Evolutionary conservation across 2,113 vertebrate genomes (phyloP), one percentile per base, ranked within the genome.

Genomic region (Triplophysa rosa): DNA sequence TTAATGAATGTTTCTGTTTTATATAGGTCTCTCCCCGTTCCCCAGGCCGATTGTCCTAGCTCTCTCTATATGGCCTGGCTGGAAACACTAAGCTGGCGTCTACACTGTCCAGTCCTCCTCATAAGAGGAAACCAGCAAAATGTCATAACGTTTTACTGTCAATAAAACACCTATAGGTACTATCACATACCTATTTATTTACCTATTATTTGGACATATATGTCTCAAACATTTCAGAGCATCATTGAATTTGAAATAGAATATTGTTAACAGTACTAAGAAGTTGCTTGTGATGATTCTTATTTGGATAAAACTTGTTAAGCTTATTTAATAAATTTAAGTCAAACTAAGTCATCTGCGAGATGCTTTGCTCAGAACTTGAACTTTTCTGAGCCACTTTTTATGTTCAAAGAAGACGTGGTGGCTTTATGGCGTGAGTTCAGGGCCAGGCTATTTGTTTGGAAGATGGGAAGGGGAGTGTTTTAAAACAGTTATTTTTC

Each of bases 121-220:
- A 93, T 92, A 63, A 82, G 87, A 78, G 90, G 93, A 49, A 93
- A 93, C 85, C 94, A 94, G 83, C 87, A 94, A 75, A 91, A 92
- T 7, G 87, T 89, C 0, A 86, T 92, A 62, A 93, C 88, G 1
- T 85, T 92, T 82, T 92, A 91, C 89, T 93, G 92, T 83, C 91
- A 92, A 77, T 93, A 82, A 92, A 33, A 56, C 49, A 17, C 14
- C 14, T 14, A 14, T 5, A 56, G 1, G 8, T 8, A 21, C 19
- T 9, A 56, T 56, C 54, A n/a, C n/a, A 19, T 7, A 58, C 54
- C 17, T 10, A 21, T 21, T n/a, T 21, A 58, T 58, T 58, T 21
- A 21, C 54, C n/a, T 58, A 1, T 58, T 10, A 58, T 58, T 21
- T 9, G 19, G 17, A n/a, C 7, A 58, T 9, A 21, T 1, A n/a